Evolutionary conservation across 2,888 invertebrate genomes (phyloP).

Genomic region (Leucophora obtusa): DNA sequence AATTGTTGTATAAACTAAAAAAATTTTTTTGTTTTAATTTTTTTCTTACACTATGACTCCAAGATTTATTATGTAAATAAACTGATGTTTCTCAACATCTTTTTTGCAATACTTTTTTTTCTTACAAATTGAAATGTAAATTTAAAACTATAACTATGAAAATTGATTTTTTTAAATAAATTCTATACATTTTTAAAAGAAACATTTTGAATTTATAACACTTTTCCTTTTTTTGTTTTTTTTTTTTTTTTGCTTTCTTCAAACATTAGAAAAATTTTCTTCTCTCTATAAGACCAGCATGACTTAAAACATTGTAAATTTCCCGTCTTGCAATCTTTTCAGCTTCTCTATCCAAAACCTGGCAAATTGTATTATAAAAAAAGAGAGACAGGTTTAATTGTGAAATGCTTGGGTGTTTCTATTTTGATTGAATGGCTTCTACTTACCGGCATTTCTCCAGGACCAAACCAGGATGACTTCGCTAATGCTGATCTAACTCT

Average conservation of each 20-base stretch:
- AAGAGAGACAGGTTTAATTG: not conserved
- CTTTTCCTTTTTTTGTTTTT: not conserved
- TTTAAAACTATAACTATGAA: conserved; percentile 4
- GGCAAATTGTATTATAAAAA: conserved; percentile 30
- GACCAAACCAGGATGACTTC: conserved; percentile 81
- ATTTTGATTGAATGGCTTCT: not conserved
- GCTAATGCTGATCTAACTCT: conserved; percentile 80
- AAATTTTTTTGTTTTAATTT: conserved; percentile 23
- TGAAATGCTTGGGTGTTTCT: not conserved
- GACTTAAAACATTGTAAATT: conserved; percentile 83
- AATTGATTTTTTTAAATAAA: conserved; percentile 42
- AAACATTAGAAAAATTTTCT: conserved; percentile 60
- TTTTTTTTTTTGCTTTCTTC: not conserved
- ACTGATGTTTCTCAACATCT: conserved; percentile 5
- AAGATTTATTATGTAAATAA: conserved; percentile 17
- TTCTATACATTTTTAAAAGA: conserved; percentile 39
- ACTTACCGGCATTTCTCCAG: conserved; percentile 82
- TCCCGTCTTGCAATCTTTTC: conserved; percentile 82
- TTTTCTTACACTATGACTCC: conserved; percentile 51
- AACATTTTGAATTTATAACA: conserved; percentile 2
- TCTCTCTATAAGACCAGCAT: conserved; percentile 82
- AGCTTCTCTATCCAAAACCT: conserved; percentile 82
- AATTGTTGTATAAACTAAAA: conserved; percentile 1
- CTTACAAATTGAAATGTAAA: conserved; percentile 22
- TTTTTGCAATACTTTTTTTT: conserved; percentile 22